A percentile compares a stretch with the other conserved stretches of the same genome.
These are phyloP conservation scores for Willowsia nigromaculata DNA, from an alignment of 2,888 invertebrate genomes.

Conservation along the genomic window DNA sequence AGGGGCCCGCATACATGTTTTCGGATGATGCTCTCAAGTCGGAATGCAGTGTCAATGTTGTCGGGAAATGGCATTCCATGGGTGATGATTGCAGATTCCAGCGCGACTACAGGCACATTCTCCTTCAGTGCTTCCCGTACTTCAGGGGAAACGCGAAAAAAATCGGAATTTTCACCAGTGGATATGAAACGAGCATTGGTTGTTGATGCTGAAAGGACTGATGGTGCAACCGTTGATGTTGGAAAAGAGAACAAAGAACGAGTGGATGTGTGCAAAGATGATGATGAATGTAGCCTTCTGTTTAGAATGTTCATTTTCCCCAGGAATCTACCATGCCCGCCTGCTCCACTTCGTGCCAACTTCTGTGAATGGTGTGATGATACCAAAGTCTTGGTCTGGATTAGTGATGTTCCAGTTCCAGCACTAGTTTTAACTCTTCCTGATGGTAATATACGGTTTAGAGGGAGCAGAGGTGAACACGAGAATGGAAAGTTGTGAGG, in stretches of 20 bases:
- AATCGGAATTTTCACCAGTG: constrained; percentile 28
- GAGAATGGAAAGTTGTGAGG: constrained; percentile 30
- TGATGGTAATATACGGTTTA: constrained; percentile 56
- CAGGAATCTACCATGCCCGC: constrained; percentile 32
- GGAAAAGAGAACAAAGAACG: constrained; percentile 43
- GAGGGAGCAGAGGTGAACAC: constrained; percentile 55
- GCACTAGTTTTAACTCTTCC: neutral
- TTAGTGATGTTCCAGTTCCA: constrained; percentile 17
- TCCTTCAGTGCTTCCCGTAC: constrained; percentile 85
- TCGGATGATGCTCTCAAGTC: constrained; percentile 90
- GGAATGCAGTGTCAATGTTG: constrained; percentile 91
- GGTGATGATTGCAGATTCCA: constrained; percentile 98
- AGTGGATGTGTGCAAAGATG: constrained; percentile 14
- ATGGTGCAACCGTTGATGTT: neutral
- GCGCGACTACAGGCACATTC: constrained; percentile 90
- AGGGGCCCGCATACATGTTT: constrained; percentile 80
- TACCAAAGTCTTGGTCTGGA: constrained; percentile 43
- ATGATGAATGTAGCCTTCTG: constrained; percentile 60
- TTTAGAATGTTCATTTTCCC: constrained; percentile 57
- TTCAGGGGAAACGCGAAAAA: constrained; percentile 80
- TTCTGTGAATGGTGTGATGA: constrained; percentile 37
- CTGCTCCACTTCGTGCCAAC: constrained; percentile 49
- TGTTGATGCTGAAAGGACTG: neutral
- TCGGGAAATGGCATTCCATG: constrained; percentile 98
- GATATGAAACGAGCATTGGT: constrained; percentile 14